Evolutionary conservation across 2,797 vertebrate genomes (phyloP).

Genomic region (Pseudochaenichthys georgianus): DNA sequence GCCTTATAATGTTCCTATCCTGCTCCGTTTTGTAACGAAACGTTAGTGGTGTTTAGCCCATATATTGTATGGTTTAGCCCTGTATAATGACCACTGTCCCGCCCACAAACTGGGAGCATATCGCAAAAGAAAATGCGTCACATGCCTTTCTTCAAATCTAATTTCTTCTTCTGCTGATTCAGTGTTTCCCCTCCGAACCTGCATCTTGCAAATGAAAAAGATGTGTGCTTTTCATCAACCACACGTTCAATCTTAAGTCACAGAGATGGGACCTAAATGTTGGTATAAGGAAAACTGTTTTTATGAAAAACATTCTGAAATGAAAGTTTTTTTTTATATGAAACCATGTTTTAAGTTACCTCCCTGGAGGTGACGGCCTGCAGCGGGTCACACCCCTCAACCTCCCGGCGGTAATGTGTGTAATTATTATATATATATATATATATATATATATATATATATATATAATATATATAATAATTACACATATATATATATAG

Average conservation of each 20-base stretch:
- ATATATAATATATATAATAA: no score
- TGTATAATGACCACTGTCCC: constrained; percentile 56
- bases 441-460: no score
- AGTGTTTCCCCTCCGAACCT: not conserved
- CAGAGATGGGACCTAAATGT: not conserved
- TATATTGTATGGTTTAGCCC: constrained; percentile 1
- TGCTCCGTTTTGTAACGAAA: not conserved
- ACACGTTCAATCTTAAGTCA: not conserved
- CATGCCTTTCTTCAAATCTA: constrained; percentile 57
- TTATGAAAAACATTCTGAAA: not conserved
- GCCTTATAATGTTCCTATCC: not conserved
- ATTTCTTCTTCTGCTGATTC: constrained; percentile 11
- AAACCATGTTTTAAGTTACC: not conserved
- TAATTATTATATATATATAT: not conserved
- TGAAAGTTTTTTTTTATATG: constrained; percentile 20
- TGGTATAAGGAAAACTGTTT: not conserved
- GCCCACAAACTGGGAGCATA: constrained; percentile 75
- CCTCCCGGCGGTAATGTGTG: constrained; percentile 38
- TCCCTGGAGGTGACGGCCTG: constrained; percentile 63
- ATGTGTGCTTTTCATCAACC: no score
- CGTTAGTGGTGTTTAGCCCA: constrained; percentile 51
- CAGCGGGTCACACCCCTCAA: constrained; percentile 49
- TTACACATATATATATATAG: no score
- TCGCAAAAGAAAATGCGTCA: constrained; percentile 78
- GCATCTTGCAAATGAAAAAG: no score